Base-by-base conservation (phyloP, 2,888 invertebrate genomes). In the Bombylius major region DNA sequence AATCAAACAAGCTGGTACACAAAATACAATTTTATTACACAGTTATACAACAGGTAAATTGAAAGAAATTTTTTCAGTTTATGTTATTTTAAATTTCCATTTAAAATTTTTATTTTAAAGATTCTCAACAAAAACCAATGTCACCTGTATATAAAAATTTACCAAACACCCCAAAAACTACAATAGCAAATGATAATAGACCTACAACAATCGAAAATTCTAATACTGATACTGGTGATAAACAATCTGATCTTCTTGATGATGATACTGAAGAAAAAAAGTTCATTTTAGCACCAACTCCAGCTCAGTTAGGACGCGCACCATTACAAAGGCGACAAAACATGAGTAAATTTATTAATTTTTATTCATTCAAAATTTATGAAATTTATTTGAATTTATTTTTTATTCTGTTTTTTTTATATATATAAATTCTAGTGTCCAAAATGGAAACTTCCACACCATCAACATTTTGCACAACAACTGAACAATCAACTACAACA, bases 221-320 rank as follows among this genome's bases (percentile, higher is more conserved):
- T 11, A 55, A 55, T 55, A 13, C 36, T n/a, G 23, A 12, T 6
- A 59, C 63, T 23, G 51, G 51, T 48, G 58, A 60, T 14, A 57
- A 61, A 36, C 59, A 59, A 56, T 50, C 68, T 53, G 67, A 64
- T 42, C 56, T 56, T 11, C 59, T 60, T 49, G 53, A 51, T 53
- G 67, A 66, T 48, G 56, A 57, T n/a, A 52, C 57, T 45, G 64
- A 65, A 53, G 64, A 65, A 33, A 72, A 74, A 58, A 70, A 77
- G 62, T 89, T 89, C 76, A 86, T 92, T 55, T 77, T 95, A 62
- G 94, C 92, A 48, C 95, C 95, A 1, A 96, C 95, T 1, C 95
- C 95, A 5, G 95, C 95, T 36, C 95, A 95, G 73, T 79, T 94
- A 56, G 95, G 95, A 51, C 82, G 86, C 62, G 92, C 93, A 45